Evolutionary conservation across 1,140 invertebrate genomes (phyloP).

Genomic region (Chrysomallon squamiferum): DNA sequence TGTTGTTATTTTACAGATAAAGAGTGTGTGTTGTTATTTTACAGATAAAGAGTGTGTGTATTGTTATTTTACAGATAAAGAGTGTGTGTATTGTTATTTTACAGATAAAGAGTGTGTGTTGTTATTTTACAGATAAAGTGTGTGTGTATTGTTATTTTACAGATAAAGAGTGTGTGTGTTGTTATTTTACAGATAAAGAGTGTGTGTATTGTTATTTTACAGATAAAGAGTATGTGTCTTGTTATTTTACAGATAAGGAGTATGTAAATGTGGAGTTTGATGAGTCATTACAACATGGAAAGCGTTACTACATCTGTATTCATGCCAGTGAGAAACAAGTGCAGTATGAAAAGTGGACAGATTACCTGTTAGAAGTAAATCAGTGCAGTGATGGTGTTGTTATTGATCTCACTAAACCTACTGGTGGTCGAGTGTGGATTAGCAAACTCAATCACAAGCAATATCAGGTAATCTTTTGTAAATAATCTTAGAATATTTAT

Average conservation of each 20-base stretch:
- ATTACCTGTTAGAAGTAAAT: constrained; percentile 16
- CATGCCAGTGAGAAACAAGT: constrained; percentile 17
- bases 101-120: no score
- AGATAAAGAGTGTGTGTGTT: no score
- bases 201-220: no score
- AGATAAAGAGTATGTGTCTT: background rate
- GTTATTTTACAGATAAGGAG: constrained; percentile 16
- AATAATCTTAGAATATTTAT: background rate
- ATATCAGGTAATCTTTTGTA: constrained; percentile 23
- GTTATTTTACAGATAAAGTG: no score
- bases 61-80: no score
- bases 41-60: no score
- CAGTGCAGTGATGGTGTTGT: constrained; percentile 32
- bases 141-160: no score
- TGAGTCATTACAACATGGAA: constrained; percentile 16
- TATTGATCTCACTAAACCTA: constrained; percentile 26
- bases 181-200: no score
- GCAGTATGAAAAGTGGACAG: constrained; percentile 19
- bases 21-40: no score
- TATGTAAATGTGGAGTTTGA: constrained; percentile 21
- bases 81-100: no score
- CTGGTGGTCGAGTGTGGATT: constrained; percentile 22
- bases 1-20: no score
- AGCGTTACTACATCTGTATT: constrained; percentile 28
- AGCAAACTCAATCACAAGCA: constrained; percentile 7